Conservation (phyloP, 2,888 invertebrate species). For the Platycheirus albimanus region DNA sequence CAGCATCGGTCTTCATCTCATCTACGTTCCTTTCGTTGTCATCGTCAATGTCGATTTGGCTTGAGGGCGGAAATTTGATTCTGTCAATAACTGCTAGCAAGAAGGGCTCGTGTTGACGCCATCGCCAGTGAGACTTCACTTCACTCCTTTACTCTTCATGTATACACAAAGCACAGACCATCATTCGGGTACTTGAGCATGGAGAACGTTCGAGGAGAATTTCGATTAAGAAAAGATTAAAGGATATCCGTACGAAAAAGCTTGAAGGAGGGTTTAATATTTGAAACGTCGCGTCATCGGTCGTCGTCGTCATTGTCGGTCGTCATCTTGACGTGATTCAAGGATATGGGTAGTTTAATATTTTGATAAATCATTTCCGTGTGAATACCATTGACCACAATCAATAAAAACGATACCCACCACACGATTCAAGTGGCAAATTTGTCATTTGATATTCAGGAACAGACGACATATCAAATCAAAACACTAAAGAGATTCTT, state of each 20-base stretch:
- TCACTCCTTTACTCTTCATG: conserved; percentile 25
- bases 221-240: conserved; percentile 62
- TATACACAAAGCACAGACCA: conserved; percentile 33
- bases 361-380: conserved; percentile 41
- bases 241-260: conserved; percentile 58
- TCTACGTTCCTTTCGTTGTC: conserved; percentile 55
- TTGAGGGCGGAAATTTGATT: conserved; percentile 68
- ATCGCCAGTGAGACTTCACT: conserved; percentile 28
- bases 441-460: conserved; percentile 22
- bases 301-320: conserved; percentile 1
- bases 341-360: conserved; percentile 31
- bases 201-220: conserved; percentile 45
- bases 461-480: conserved; percentile 10
- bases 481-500: conserved; percentile 18
- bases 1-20: conserved; percentile 34
- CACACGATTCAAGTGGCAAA: conserved; percentile 24
- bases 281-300: conserved; percentile 8
- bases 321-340: conserved; percentile 22
- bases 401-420: conserved; percentile 53
- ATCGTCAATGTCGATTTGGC: conserved; percentile 55
- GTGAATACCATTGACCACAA: conserved; percentile 38
- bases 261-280: conserved; percentile 48
- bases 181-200: conserved; percentile 30
- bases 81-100: conserved; percentile 58
- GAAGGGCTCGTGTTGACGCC: conserved; percentile 40